Evolutionary conservation across 2,888 invertebrate species (phyloP), one percentile per base, ranked within the genome.

Genomic region (Dolichomitus sp.): DNA sequence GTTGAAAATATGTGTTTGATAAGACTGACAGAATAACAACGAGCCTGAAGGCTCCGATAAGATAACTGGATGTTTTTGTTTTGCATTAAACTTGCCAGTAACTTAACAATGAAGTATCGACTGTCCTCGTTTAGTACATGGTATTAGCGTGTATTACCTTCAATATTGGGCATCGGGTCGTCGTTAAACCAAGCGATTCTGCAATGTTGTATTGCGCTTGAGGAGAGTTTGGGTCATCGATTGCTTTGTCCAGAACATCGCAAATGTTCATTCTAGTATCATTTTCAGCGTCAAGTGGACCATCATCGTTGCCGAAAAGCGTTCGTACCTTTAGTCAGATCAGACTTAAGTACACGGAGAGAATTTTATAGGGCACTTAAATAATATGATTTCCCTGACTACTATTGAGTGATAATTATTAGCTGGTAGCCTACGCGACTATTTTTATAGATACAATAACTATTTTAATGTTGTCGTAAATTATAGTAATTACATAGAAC

Each of bases 141-240:
- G 37, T 4, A 48, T 11, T 7, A 65, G 42, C 42, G 63, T 37
- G 12, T 40, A 72, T 82, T 66, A 85, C 82, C 59, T 54, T 54
- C 17, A 19, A 3, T n/a, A 86, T 83, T 1, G 85, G 85, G 52
- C 85, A 86, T 12, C 42, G 42, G 0, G 45, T 17, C n/a, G 80
- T 77, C 9, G 52, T 42, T 4, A 86, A 74, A 5, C 83, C 84
- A 23, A 86, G 52, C n/a, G 69, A 14, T 14, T 63, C 68, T n/a
- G 77, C 40, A 65, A 84, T 75, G 37, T 42, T 65, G 23, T 79
- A 75, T 52, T 54, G 61, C 9, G 66, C 59, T 27, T 83, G 30
- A 9, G 40, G 30, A 7, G 72, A 82, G 17, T 45, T 52, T 0
- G 76, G 75, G 6, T 83, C 23, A 11, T 48, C 42, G 12, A 77